Base-by-base conservation (phyloP, 2,797 vertebrate species). In the Jordanella pulchra region DNA sequence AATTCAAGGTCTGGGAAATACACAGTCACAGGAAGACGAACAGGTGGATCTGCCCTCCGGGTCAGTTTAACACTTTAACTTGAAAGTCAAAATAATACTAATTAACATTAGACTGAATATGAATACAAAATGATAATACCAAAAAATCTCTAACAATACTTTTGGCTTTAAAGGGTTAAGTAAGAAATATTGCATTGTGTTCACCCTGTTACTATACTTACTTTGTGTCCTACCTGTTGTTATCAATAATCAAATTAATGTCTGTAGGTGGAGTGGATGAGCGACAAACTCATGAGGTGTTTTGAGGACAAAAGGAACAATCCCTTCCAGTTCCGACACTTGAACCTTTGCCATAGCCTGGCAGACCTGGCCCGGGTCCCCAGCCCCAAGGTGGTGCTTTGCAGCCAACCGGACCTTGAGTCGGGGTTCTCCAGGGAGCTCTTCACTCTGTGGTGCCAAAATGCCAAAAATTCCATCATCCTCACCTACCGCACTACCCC, bases 301-400 rank as follows among this genome's bases (percentile, higher is more conserved):
- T 99, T 99, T 83, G 98, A 99, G 93, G 98, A 99, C 93, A 99
- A 98, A 91, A 95, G 98, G 82, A 99, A 99, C 90, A 99, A 99
- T 84, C 98, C 98, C 3, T 99, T 99, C 89, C 98, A 99, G 87
- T 99, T 99, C 86, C 96, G 98, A 60, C 98, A 99, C 90, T 94
- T 99, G 65, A 97, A 96, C 42, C 89, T 99, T 30, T 99, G 98
- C 77, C 98, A 99, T 71, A 97, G 97, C 81, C 92, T 99, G 86
- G 93, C 96, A 14, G 98, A 99, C 90, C 91, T 99, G 91, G 95
- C 97, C 55, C 95, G 97, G 32, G 97, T 99, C 25, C 97, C 97
- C 44, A 99, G 96, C 85, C 98, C 98, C 2, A 99, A 99, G 91
- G 98, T 99, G 84, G 98, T 99, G 42, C 96, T 99, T 71, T 98